Evolutionary conservation across 2,888 invertebrate species (phyloP).

Genomic region (Trachelus troglodyta): DNA sequence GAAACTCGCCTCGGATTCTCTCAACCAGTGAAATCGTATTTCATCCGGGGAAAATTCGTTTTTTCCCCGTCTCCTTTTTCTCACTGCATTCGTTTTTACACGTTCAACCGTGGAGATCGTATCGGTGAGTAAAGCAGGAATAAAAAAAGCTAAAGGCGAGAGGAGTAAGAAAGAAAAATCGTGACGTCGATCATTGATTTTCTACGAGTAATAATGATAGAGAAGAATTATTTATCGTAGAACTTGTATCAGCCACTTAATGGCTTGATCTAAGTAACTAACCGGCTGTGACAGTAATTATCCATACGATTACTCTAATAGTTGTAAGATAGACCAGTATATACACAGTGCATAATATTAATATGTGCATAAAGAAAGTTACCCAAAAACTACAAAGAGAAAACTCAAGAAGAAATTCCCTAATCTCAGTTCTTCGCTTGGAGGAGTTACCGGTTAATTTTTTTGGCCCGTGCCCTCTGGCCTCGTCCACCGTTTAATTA

Average conservation of each 20-base stretch:
- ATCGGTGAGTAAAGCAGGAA: neutral
- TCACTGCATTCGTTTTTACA: neutral
- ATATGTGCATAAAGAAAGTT: neutral
- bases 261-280: neutral
- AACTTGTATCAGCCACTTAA: neutral
- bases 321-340: neutral
- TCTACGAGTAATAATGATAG: neutral
- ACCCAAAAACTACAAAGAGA: neutral
- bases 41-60: neutral
- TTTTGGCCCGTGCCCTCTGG: slow-evolving; percentile 1
- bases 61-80: neutral
- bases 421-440: neutral
- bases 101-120: neutral
- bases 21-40: neutral
- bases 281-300: neutral
- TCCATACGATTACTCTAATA: neutral
- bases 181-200: neutral
- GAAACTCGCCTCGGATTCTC: neutral
- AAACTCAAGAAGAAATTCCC: neutral
- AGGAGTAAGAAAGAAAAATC: neutral
- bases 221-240: neutral
- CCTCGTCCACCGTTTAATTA: slow-evolving; percentile 44
- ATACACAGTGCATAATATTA: neutral
- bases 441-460: neutral
- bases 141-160: neutral